A percentile compares a stretch with the other conserved stretches of the same genome.
These are phyloP conservation scores for Lemur catta DNA, from an alignment of 2,797 vertebrate genomes.

Conservation along the genomic window DNA sequence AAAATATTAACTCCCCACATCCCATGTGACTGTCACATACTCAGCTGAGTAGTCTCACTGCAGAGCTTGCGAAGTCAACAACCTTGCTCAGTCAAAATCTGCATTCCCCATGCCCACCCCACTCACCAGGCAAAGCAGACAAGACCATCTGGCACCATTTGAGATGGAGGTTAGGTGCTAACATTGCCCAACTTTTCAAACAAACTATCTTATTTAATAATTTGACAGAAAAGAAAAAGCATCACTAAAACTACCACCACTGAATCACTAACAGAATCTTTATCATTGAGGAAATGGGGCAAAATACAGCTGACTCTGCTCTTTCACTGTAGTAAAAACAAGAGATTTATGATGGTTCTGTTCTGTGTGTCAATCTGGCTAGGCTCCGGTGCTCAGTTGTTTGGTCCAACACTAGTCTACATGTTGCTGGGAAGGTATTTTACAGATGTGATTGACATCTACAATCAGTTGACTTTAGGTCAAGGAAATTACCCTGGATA, in stretches of 20 bases:
- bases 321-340: not conserved
- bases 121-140: not conserved
- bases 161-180: not conserved
- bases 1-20: conserved; percentile 67
- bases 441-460: not conserved
- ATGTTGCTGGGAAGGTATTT: not conserved
- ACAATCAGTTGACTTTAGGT: not conserved
- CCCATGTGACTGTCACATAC: conserved; percentile 7
- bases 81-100: not conserved
- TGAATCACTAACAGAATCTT: not conserved
- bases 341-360: not conserved
- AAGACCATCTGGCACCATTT: not conserved
- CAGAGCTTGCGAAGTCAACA: not conserved
- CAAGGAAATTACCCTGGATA: not conserved
- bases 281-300: not conserved
- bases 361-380: not conserved
- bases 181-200: not conserved
- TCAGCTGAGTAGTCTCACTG: not conserved
- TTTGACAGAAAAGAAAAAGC: not conserved
- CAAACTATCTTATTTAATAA: conserved; percentile 6
- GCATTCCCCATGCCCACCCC: not conserved
- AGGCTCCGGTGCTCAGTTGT: not conserved
- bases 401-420: not conserved
- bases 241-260: not conserved
- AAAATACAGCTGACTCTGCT: not conserved